Evolutionary conservation across 2,888 invertebrate species (phyloP), one percentile per base, ranked within the genome.

Genomic region (Agonopterix subpropinquella): DNA sequence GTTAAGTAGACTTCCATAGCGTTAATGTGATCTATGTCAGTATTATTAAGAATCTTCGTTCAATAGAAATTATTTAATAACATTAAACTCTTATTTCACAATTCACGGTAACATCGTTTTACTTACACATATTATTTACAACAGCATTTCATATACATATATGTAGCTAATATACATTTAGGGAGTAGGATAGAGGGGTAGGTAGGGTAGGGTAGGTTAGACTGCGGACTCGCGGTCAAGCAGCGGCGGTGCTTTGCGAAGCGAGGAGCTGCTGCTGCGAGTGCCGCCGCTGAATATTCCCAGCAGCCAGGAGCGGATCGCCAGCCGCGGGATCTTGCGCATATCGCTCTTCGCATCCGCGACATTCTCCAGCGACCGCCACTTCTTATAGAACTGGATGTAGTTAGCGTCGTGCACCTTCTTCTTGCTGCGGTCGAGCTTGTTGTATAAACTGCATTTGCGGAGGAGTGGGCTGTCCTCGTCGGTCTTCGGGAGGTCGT

Each of bases 321-420:
- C 92, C 64, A 92, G 90, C 51, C 92, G 90, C 47, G 91, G 89
- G 69, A 92, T 90, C 72, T 93, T 93, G 59, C 90, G 86, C 54
- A 69, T 61, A 55, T 76, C 75, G 43, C 63, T 67, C 64, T 83
- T 81, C 45, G 59, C 70, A 52, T 79, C 85, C 39, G 77, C 77
- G 44, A 95, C 90, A 57, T 92, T 91, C 79, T 96, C 95, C 47
- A 95, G 85, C 44, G 95, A 95, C 62, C 92, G 92, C 93, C 95
- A 96, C 67, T 94, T 91, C 78, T 94, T 94, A 59, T 90, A 89
- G 61, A 88, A 83, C 68, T 90, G 80, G 45, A 89, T 85, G 65
- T 86, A 86, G 58, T 79, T 78, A 4, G 80, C 66, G 62, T 87
- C 86, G 59, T 76, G 75, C 41, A 77, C 78, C 65, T 83, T 84